Percentiles rank a stretch among this genome's conserved stretches.
These are phyloP conservation scores for Crypturellus undulatus DNA, from an alignment of 2,113 vertebrate species.

Conservation along the genomic window DNA sequence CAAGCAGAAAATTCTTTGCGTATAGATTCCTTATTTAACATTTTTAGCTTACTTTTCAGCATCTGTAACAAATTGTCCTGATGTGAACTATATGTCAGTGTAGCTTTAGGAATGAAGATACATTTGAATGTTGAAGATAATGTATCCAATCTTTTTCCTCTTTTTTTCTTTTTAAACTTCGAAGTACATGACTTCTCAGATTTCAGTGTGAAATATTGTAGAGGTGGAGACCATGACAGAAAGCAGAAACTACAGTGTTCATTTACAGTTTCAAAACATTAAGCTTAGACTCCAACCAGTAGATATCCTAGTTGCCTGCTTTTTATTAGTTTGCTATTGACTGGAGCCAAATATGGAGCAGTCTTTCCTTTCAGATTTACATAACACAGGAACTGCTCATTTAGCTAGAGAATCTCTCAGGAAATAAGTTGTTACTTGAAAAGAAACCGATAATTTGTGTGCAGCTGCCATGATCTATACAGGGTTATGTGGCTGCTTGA, in stretches of 20 bases:
- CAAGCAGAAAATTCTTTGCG: neutral
- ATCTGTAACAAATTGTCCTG: neutral
- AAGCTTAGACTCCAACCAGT: neutral
- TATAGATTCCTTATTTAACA: neutral
- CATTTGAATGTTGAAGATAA: neutral
- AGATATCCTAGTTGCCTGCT: neutral
- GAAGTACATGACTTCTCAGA: neutral
- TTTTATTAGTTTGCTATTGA: neutral
- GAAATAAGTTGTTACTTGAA: neutral
- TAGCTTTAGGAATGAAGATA: neutral
- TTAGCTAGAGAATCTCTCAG: neutral
- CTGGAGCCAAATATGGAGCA: neutral
- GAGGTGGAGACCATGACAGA: neutral
- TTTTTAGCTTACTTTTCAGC: neutral
- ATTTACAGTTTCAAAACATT: neutral
- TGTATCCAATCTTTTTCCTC: neutral
- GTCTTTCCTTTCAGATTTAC: neutral
- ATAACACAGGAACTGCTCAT: neutral
- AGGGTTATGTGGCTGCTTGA: neutral
- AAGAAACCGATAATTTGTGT: neutral
- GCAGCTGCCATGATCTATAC: neutral
- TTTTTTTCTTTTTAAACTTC: neutral
- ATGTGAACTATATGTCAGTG: fast-evolving
- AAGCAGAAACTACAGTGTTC: neutral
- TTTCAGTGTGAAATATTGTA: neutral